Percentiles rank a stretch among this genome's conserved stretches.
Conservation (phyloP, 2,113 vertebrate species). For the Urocolius indicus region DNA sequence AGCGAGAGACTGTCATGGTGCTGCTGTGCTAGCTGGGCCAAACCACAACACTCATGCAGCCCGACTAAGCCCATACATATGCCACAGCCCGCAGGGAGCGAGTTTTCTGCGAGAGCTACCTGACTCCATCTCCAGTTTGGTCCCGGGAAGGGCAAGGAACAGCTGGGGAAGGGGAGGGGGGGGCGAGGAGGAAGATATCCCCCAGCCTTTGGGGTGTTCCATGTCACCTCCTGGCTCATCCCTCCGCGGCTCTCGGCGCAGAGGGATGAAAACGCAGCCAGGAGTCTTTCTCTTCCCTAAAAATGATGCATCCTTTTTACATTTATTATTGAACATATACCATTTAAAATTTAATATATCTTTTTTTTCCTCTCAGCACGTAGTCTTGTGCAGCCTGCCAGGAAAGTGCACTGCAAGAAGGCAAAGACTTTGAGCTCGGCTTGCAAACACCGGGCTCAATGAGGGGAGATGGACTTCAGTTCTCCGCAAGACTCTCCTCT, state of each 20-base stretch:
- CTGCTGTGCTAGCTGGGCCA: no score
- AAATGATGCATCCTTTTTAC: background rate
- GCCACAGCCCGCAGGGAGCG: background rate
- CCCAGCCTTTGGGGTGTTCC: background rate
- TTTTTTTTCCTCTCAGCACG: background rate
- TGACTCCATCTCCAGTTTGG: background rate
- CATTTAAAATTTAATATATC: no score
- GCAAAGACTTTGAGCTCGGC: background rate
- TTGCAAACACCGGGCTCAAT: background rate
- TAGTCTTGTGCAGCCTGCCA: background rate
- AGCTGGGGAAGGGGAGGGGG: no score
- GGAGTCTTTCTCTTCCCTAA: background rate
- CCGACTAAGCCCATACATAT: background rate
- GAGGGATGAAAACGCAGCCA: no score
- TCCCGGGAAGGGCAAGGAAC: background rate
- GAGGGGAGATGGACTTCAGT: fast-evolving
- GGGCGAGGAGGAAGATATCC: no score
- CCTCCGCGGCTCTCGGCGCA: no score
- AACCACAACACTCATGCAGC: no score
- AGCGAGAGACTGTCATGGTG: no score
- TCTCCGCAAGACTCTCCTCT: background rate
- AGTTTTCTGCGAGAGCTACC: background rate
- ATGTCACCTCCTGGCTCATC: background rate
- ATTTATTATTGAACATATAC: no score
- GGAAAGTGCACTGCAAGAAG: background rate